Conservation (phyloP, 23 tunicate species). For the Trididemnum nubilum region DNA sequence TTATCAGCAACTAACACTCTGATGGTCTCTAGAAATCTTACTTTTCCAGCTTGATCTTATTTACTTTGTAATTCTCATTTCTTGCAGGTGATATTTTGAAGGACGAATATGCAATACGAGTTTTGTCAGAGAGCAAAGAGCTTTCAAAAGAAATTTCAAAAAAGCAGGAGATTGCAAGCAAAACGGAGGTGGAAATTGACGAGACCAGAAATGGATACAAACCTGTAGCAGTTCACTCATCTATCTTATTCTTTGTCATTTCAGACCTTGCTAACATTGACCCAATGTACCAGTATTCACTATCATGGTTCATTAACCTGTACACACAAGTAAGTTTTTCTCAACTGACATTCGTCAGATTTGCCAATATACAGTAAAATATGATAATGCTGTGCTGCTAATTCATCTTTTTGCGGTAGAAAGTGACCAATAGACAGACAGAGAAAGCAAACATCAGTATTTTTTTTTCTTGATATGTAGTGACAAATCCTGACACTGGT, state of each 20-base stretch:
- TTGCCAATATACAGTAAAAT: too few species aligned
- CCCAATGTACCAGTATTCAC: slow-evolving; percentile 92
- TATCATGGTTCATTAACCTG: slow-evolving; percentile 82
- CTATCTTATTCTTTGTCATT: slow-evolving; percentile 85
- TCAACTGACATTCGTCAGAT: too few species aligned
- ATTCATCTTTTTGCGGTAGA: too few species aligned
- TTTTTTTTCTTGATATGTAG: too few species aligned
- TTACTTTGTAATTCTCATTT: too few species aligned
- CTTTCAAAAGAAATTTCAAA: slow-evolving; percentile 66
- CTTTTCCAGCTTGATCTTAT: too few species aligned
- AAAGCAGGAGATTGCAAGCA: slow-evolving; percentile 81
- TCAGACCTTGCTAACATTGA: slow-evolving; percentile 90
- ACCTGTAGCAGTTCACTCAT: slow-evolving; percentile 84
- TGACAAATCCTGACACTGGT: too few species aligned
- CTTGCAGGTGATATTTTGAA: slow-evolving; percentile 75
- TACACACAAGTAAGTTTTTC: slow-evolving; percentile 61
- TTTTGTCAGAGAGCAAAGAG: slow-evolving; percentile 66
- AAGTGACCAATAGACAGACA: too few species aligned
- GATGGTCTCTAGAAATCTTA: too few species aligned
- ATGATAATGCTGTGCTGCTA: too few species aligned
- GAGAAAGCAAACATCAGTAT: too few species aligned
- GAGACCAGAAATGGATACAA: slow-evolving; percentile 70
- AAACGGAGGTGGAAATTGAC: slow-evolving; percentile 79
- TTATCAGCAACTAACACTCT: too few species aligned
- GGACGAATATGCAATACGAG: slow-evolving; percentile 79